Conservation (phyloP, 2,888 invertebrate genomes). For the Nasonovia ribisnigri region DNA sequence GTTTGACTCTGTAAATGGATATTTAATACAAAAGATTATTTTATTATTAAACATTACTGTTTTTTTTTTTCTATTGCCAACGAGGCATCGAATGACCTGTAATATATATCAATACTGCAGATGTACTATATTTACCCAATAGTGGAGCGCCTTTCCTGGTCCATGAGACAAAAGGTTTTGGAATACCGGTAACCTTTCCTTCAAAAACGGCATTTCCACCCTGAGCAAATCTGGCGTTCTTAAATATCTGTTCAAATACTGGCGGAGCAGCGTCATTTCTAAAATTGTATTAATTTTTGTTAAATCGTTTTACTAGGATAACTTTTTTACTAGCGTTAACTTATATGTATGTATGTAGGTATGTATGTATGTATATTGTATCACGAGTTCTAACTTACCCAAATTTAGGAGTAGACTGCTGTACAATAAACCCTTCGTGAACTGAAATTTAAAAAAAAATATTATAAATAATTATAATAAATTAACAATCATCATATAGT, state of each 20-base stretch:
- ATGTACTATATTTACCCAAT: constrained; percentile 71
- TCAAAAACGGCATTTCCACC: constrained; percentile 94
- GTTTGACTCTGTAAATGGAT: constrained; percentile 74
- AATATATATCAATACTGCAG: neutral
- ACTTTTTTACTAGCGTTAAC: neutral
- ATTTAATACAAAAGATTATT: neutral
- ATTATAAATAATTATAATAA: neutral
- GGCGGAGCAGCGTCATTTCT: constrained; percentile 87
- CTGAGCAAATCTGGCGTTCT: constrained; percentile 94
- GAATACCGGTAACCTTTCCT: constrained; percentile 90
- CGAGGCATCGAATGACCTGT: neutral
- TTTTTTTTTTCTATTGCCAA: neutral
- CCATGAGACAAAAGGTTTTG: constrained; percentile 92
- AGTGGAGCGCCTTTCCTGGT: constrained; percentile 88
- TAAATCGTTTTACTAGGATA: neutral
- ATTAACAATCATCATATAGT: neutral
- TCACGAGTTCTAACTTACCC: constrained; percentile 22
- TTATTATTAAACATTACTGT: neutral
- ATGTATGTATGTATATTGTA: no score
- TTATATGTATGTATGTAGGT: neutral
- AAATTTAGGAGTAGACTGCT: constrained; percentile 58
- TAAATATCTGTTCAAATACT: constrained; percentile 95
- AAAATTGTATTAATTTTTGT: constrained; percentile 70
- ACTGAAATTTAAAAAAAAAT: constrained; percentile 45
- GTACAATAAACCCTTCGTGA: constrained; percentile 62